These are phyloP conservation scores for Okamejei kenojei DNA, from an alignment of 2,797 vertebrate genomes.

Conservation along the genomic window DNA sequence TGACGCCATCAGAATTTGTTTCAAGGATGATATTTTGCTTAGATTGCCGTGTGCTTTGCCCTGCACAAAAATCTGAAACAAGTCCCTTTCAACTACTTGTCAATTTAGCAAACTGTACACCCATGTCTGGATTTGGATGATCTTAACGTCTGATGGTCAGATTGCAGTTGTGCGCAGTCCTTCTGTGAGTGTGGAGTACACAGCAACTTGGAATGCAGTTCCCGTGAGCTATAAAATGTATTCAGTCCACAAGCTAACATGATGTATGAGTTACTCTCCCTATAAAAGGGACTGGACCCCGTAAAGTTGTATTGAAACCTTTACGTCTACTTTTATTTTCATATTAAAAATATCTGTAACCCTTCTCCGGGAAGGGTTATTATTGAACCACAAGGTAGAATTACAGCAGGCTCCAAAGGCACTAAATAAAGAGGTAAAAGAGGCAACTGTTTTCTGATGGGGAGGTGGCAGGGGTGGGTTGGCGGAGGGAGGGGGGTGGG, in stretches of 20 bases:
- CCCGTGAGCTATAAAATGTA: neutral
- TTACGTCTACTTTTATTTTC: slow-evolving; percentile 5
- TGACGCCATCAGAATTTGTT: neutral
- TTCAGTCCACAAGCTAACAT: neutral
- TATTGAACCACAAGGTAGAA: neutral
- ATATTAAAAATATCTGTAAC: slow-evolving; percentile 25
- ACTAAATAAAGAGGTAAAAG: neutral
- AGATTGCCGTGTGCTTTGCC: neutral
- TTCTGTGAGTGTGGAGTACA: neutral
- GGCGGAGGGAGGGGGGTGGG: no score
- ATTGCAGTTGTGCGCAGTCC: neutral
- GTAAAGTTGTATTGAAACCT: neutral
- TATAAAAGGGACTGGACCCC: slow-evolving; percentile 8
- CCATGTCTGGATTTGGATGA: neutral
- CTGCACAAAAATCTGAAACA: neutral
- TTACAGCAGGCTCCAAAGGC: neutral
- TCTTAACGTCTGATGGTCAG: neutral
- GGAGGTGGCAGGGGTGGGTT: neutral
- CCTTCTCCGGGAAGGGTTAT: neutral
- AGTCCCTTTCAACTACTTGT: neutral
- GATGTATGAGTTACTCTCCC: neutral
- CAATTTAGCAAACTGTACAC: neutral
- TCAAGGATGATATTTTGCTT: neutral
- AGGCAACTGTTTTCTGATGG: neutral
- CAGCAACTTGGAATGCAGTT: neutral